phyloP scores from a whole-genome alignment of 2,113 vertebrate genomes.

The Brachypodius melanocephalos region DNA sequence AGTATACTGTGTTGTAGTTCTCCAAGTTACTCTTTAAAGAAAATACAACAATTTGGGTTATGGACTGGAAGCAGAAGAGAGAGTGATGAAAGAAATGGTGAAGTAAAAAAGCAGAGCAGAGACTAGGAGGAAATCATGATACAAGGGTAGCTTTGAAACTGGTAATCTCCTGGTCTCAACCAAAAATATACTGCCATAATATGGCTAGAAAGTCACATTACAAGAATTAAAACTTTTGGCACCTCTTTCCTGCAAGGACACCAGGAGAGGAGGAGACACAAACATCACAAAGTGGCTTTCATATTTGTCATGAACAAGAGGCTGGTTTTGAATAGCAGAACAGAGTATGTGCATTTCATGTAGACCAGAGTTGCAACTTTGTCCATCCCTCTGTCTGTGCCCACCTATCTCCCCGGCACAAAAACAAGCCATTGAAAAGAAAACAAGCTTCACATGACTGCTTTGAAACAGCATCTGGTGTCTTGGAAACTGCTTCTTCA shows the following conservation, averaged over 20 bases:
- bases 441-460: neutral
- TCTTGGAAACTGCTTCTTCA: slow-evolving; percentile 56
- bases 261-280: neutral
- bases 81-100: neutral
- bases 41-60: neutral
- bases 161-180: neutral
- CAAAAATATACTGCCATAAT: neutral
- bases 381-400: neutral
- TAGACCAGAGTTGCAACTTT: neutral
- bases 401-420: neutral
- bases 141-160: neutral
- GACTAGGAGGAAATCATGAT: neutral
- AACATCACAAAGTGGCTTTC: neutral
- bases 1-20: neutral
- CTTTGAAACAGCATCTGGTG: slow-evolving; percentile 63
- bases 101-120: neutral
- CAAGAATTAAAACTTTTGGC: neutral
- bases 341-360: neutral
- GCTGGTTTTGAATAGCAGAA: neutral
- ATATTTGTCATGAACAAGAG: neutral
- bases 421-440: slow-evolving; percentile 5
- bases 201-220: neutral
- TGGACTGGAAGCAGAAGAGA: neutral
- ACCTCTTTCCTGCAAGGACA: neutral
- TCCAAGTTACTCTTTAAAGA: neutral